Percentiles rank a stretch among this genome's conserved stretches.
These are phyloP conservation scores for Agapostemon virescens DNA, from an alignment of 2,888 invertebrate species.

Conservation along the genomic window DNA sequence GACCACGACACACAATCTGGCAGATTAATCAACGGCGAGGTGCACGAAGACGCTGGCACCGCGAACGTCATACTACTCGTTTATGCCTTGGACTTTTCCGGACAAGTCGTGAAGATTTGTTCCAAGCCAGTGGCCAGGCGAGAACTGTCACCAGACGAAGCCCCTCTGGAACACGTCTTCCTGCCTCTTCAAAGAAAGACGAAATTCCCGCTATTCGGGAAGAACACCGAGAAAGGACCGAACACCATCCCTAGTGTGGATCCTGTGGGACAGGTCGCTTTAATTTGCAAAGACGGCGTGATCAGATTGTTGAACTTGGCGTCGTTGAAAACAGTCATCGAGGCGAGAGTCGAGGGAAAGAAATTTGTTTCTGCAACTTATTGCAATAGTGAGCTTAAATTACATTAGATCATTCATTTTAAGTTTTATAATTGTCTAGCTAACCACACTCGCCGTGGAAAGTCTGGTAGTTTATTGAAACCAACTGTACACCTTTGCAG, in stretches of 20 bases:
- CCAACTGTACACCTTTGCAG: no score
- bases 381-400: conserved; percentile 86
- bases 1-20: conserved; percentile 83
- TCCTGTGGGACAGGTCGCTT: conserved; percentile 84
- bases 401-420: neutral
- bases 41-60: conserved; percentile 69
- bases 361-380: conserved; percentile 91
- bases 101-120: conserved; percentile 81
- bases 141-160: conserved; percentile 85
- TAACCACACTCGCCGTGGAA: no score
- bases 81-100: conserved; percentile 82
- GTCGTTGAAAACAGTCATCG: conserved; percentile 86
- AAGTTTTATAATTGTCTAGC: neutral
- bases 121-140: conserved; percentile 84
- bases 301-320: conserved; percentile 87
- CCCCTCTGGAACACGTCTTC: conserved; percentile 87
- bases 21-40: conserved; percentile 83
- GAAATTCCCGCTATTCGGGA: conserved; percentile 46
- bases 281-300: conserved; percentile 88
- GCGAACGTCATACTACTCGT: conserved; percentile 82
- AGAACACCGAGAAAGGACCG: conserved; percentile 42
- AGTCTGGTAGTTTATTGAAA: no score
- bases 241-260: conserved; percentile 54
- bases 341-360: conserved; percentile 85
- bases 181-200: conserved; percentile 82